Conservation (phyloP, 2,797 vertebrate genomes). For the Prionace glauca region DNA sequence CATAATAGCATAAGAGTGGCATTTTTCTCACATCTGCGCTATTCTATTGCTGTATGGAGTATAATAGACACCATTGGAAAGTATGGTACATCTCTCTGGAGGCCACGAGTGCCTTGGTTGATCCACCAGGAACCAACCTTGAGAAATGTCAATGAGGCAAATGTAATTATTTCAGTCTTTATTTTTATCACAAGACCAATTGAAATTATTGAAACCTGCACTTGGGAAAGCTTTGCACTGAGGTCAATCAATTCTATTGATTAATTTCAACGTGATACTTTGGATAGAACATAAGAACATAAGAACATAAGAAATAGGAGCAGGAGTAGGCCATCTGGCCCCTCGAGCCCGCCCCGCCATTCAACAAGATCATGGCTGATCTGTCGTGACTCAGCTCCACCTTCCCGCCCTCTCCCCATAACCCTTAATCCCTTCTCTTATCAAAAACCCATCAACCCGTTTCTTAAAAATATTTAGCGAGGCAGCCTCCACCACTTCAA, state of each 20-base stretch:
- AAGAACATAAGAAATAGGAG: too few species aligned
- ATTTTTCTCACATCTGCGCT: too few species aligned
- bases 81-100: neutral
- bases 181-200: neutral
- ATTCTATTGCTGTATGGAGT: neutral
- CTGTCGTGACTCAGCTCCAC: too few species aligned
- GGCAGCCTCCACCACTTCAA: too few species aligned
- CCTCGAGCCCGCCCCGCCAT: too few species aligned
- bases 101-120: neutral
- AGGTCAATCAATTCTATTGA: neutral
- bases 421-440: too few species aligned
- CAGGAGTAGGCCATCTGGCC: too few species aligned
- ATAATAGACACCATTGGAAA: neutral
- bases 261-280: neutral
- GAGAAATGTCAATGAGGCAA: neutral
- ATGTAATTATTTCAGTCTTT: neutral
- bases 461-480: too few species aligned
- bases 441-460: too few species aligned
- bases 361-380: too few species aligned
- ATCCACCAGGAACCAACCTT: neutral
- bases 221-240: neutral
- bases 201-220: neutral
- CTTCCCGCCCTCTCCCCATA: too few species aligned
- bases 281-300: too few species aligned
- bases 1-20: neutral